phyloP scores from a whole-genome alignment of 2,888 invertebrate species.

The Amaurobius ferox region DNA sequence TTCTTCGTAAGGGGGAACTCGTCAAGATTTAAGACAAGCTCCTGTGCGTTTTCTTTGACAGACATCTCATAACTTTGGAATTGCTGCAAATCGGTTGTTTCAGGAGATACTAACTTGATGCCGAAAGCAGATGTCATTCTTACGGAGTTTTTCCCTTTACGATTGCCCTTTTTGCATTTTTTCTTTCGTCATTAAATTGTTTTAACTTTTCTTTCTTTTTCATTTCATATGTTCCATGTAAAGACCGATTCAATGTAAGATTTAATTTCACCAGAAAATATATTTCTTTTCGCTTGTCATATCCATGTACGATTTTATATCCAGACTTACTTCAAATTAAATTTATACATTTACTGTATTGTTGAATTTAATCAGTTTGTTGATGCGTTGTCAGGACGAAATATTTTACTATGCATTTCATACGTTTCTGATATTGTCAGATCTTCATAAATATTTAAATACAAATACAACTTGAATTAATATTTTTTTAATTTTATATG shows the following conservation, averaged over 20 bases:
- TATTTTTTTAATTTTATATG: too few relatives aligned
- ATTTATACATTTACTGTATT: neutral
- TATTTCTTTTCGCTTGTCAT: neutral
- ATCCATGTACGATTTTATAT: neutral
- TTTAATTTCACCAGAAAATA: conserved; percentile 28
- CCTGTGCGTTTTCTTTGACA: conserved; percentile 31
- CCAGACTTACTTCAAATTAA: neutral
- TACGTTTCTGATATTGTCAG: too few relatives aligned
- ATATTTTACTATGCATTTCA: too few relatives aligned
- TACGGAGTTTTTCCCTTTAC: conserved; percentile 1
- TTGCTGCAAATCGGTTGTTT: conserved; percentile 65
- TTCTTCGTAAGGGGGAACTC: conserved; percentile 45
- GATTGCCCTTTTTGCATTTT: conserved; percentile 14
- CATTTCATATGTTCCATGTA: conserved; percentile 1
- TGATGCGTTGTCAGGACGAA: neutral
- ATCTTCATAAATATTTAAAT: too few relatives aligned
- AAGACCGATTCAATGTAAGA: conserved; percentile 25
- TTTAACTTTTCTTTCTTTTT: neutral
- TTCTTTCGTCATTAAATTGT: conserved; percentile 48
- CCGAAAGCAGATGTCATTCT: conserved; percentile 66
- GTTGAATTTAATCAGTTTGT: neutral
- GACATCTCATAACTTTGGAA: conserved; percentile 37
- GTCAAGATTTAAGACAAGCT: conserved; percentile 60
- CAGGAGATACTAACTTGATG: conserved; percentile 54
- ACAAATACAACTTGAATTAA: too few relatives aligned